Base-by-base conservation (phyloP, 2,797 vertebrate species). In the Sebastolobus altivelis region DNA sequence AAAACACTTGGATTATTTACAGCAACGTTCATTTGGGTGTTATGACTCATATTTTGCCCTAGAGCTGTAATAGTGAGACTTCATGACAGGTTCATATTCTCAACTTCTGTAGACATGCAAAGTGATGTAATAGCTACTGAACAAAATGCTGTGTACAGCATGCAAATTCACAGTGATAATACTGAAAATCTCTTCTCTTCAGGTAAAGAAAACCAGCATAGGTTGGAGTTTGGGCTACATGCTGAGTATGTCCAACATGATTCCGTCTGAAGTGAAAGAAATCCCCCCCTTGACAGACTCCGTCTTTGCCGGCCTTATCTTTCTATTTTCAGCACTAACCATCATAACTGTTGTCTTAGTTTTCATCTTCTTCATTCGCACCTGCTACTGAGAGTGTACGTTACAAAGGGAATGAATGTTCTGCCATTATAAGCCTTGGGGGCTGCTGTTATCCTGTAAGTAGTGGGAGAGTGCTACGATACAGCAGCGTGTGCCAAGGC, bases 141-240 rank as follows among this genome's bases (percentile, higher is more conserved):
- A 60, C 8, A 49, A 18, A 62, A 40, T 43, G 25, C 9, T 2
- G 22, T 20, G 18, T 27, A 13, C 10, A 60, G 6, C 8, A 29
- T 13, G 3, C 12, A 22, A 13, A 66, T 54, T 29, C 18, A 27
- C 33, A 22, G 11, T 65, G 9, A 56, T 3, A 68, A 38, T 59
- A 6, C 33, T 4, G 1, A 5, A 59, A 13, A 25, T 33, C n/a
- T 65, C 7, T 38, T 52, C 52, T 80, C 71, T 79, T 12, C 94
- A 99, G 98, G 94, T 98, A 79, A 94, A 95, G 29, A 92, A 96
- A 8, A 98, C 96, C 92, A 98, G 95, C 80, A 96, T 99, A 66
- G 97, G 96, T 0, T 99, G 98, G 98, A 97, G 98, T 80, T 93
- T 99, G 0, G 98, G 98, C 71, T 99, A 97, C 94, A 99, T 99